phyloP scores from a whole-genome alignment of 37 sponge, comb jelly and placozoan genomes.

The Ianthella basta region DNA sequence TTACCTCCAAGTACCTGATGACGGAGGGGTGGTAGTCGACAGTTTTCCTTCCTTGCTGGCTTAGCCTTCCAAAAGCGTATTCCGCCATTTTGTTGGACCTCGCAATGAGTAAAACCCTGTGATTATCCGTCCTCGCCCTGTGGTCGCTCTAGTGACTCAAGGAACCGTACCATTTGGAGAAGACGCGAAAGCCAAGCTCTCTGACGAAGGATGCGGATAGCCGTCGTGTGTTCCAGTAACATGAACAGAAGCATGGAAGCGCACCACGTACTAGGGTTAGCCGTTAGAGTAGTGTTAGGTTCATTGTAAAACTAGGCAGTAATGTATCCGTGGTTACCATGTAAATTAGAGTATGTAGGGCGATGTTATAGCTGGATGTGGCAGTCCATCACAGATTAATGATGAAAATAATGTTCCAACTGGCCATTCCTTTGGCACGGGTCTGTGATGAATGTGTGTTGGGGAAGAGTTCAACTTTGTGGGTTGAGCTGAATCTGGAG shows the following conservation, averaged over 20 bases:
- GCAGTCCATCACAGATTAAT: too few relatives aligned
- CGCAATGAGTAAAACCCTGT: slow-evolving; percentile 18
- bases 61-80: slow-evolving; percentile 3
- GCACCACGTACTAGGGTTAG: slow-evolving; percentile 89
- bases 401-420: too few relatives aligned
- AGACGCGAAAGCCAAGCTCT: neutral
- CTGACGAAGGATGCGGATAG: slow-evolving; percentile 62
- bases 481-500: too few relatives aligned
- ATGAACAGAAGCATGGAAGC: slow-evolving; percentile 99
- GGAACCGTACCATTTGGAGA: neutral
- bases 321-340: too few relatives aligned
- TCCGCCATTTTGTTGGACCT: neutral
- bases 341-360: too few relatives aligned
- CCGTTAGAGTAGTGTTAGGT: neutral
- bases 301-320: too few relatives aligned
- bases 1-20: slow-evolving; percentile 82
- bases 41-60: slow-evolving; percentile 52
- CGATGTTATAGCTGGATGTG: too few relatives aligned
- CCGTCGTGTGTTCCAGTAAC: slow-evolving; percentile 99
- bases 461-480: too few relatives aligned
- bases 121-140: neutral
- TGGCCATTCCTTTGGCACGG: too few relatives aligned
- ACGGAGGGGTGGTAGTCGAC: slow-evolving; percentile 88
- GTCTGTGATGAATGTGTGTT: too few relatives aligned
- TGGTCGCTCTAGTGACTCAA: neutral